Percentiles rank a stretch among this genome's conserved stretches.
Evolutionary conservation across 2,113 vertebrate species (phyloP).

Genomic region (Morone chrysops): DNA sequence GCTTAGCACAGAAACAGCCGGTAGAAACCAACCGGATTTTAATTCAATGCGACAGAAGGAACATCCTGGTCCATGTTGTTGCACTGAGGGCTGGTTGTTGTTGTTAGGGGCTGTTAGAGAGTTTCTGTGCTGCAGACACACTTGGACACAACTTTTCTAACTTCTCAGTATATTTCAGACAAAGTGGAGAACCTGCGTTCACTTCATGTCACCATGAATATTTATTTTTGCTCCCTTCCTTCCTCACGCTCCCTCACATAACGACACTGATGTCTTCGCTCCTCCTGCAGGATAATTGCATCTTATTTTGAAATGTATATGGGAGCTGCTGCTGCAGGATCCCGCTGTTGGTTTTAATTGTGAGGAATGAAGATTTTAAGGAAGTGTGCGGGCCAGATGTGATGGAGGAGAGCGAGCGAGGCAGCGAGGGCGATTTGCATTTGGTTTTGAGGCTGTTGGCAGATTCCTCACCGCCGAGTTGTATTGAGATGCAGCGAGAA

Average conservation of each 20-base stretch:
- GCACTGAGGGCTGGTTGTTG: too few relatives aligned
- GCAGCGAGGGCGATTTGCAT: slow-evolving; percentile 68
- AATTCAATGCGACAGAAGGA: too few relatives aligned
- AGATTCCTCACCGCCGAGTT: slow-evolving; percentile 53
- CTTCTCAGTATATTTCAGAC: slow-evolving; percentile 18
- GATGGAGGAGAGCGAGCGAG: slow-evolving; percentile 38
- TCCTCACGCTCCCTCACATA: slow-evolving; percentile 17
- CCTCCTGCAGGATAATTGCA: slow-evolving; percentile 67
- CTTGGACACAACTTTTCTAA: slow-evolving; percentile 29
- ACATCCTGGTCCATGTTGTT: too few relatives aligned
- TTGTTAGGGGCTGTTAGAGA: too few relatives aligned
- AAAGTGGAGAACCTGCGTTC: neutral
- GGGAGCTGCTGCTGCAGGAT: slow-evolving; percentile 16
- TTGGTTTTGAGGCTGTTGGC: slow-evolving; percentile 65
- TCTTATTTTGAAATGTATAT: slow-evolving; percentile 76
- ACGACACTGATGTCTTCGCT: slow-evolving; percentile 63
- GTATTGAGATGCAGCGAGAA: slow-evolving; percentile 71
- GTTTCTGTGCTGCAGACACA: too few relatives aligned
- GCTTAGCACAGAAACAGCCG: too few relatives aligned
- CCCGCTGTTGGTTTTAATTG: slow-evolving; percentile 74
- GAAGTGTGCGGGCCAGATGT: slow-evolving; percentile 75
- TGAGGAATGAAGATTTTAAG: slow-evolving; percentile 69
- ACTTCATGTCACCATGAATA: slow-evolving; percentile 66
- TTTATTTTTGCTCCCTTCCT: slow-evolving; percentile 43
- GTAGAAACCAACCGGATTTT: too few relatives aligned